Base-by-base conservation (phyloP, 2,113 vertebrate genomes). In the Pogona vitticeps region DNA sequence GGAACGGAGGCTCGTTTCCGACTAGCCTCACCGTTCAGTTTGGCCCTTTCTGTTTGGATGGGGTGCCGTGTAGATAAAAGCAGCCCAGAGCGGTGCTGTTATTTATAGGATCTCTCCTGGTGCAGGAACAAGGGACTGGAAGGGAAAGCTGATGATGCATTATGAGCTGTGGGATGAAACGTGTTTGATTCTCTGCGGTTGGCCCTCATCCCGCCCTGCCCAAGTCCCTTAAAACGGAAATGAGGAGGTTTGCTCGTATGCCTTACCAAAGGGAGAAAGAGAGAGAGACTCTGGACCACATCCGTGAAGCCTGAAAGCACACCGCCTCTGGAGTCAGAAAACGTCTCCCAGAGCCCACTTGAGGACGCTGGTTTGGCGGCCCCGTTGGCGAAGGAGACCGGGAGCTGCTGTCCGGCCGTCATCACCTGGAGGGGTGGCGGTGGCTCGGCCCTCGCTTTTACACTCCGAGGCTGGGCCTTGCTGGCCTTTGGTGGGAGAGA, bases 141-240 rank as follows among this genome's bases (percentile, higher is more conserved):
- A 93, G 86, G 90, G 85, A 86, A 91, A 87, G 91, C 90, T 82
- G 90, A 91, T n/a, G n/a, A n/a, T 94, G 92, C 92, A 88, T 90
- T 91, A 89, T 91, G 91, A 86, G 86, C 38, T 84, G 88, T 92
- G 91, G 93, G 92, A 84, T 92, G 91, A 90, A 88, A 95, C 75
- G 88, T 88, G 76, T 86, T 94, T 75, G 72, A 1, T 83, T 84
- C n/a, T n/a, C n/a, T n/a, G n/a, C n/a, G n/a, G n/a, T 93, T 95
- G 95, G 94, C 94, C 94, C 95, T 96, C 94, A 93, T 84, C 96
- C 93, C 90, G 95, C 92, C 95, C 94, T 2, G 14, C 76, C 76
- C 28, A 88, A 95, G 92, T 94, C 94, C 94, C 94, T 95, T 95
- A 26, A 93, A 94, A 94, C 92, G 93, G 91, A 91, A 82, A 90